Conservation (phyloP, 1,140 invertebrate species). For the Drosophila subobscura region DNA sequence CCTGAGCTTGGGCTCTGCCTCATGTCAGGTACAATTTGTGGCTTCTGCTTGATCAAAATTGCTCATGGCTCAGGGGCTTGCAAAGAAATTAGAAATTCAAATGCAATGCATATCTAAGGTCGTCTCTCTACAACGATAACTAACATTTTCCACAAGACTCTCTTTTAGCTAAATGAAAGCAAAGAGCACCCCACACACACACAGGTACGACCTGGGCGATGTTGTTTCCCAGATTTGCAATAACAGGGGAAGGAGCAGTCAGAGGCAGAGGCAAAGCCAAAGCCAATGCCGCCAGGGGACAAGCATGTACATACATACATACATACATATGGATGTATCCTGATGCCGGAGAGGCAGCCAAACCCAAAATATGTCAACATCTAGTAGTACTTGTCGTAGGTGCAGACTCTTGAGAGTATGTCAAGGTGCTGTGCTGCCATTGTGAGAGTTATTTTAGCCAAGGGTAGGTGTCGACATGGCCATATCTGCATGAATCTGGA, state of each 20-base stretch:
- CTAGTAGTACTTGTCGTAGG: background rate
- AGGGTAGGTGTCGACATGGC: conserved; percentile 5
- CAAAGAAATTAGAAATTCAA: conserved; percentile 58
- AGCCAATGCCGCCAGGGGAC: conserved; percentile 11
- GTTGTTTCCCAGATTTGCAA: conserved; percentile 48
- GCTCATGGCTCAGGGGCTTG: conserved; percentile 16
- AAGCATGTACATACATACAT: conserved; percentile 29
- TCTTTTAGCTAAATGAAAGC: conserved; percentile 47
- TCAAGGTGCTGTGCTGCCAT: conserved; percentile 6
- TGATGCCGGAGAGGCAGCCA: conserved; percentile 1
- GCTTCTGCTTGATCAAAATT: conserved; percentile 25
- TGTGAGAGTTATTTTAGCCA: background rate
- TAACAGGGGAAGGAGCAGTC: conserved; percentile 26
- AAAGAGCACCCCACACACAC: conserved; percentile 5
- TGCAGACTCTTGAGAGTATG: background rate
- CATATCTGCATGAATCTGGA: conserved; percentile 7
- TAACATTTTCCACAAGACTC: conserved; percentile 48
- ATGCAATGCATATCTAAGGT: conserved; percentile 57
- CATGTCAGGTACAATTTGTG: background rate
- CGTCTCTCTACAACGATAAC: conserved; percentile 29
- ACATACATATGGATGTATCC: too few relatives aligned
- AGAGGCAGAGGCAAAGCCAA: conserved; percentile 7
- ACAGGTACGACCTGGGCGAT: conserved; percentile 2
- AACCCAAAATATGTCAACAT: conserved; percentile 52
- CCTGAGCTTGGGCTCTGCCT: too few relatives aligned